phyloP scores from a whole-genome alignment of 2,888 invertebrate species.

The Cataglyphis livida region DNA sequence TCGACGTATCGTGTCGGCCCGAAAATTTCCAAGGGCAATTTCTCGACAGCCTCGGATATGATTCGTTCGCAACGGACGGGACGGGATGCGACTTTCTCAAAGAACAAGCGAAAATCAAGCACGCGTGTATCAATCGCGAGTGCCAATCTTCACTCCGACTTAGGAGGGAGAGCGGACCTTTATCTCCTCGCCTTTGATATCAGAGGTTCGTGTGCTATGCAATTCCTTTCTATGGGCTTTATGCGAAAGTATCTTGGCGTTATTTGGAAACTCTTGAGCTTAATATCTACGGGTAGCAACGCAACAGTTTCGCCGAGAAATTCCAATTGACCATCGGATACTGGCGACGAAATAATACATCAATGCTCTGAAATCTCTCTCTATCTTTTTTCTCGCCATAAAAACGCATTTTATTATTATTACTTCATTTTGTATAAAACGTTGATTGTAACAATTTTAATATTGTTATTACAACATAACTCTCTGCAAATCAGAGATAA shows the following conservation, averaged over 20 bases:
- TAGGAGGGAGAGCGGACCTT: slow-evolving; percentile 55
- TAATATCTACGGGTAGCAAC: slow-evolving; percentile 14
- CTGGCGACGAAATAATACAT: background rate
- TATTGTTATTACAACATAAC: background rate
- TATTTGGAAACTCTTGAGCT: slow-evolving; percentile 27
- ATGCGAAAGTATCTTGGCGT: slow-evolving; percentile 13
- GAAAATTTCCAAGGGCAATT: slow-evolving; percentile 59
- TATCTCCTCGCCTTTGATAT: slow-evolving; percentile 70
- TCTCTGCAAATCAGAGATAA: background rate
- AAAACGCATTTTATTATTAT: background rate
- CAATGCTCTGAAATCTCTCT: background rate
- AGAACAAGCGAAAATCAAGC: slow-evolving; percentile 73
- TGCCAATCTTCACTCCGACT: slow-evolving; percentile 67
- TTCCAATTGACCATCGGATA: slow-evolving; percentile 1
- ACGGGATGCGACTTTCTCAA: slow-evolving; percentile 56
- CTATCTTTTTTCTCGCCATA: background rate
- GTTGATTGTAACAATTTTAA: background rate
- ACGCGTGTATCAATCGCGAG: slow-evolving; percentile 73
- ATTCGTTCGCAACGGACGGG: slow-evolving; percentile 29
- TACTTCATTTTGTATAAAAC: background rate
- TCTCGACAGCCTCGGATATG: slow-evolving; percentile 54
- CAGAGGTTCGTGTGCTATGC: slow-evolving; percentile 54
- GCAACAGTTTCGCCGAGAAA: slow-evolving; percentile 17
- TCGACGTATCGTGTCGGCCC: slow-evolving; percentile 34
- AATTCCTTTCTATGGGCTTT: slow-evolving; percentile 63